Conservation (phyloP, 2,797 vertebrate species). For the Anas bahamensis region DNA sequence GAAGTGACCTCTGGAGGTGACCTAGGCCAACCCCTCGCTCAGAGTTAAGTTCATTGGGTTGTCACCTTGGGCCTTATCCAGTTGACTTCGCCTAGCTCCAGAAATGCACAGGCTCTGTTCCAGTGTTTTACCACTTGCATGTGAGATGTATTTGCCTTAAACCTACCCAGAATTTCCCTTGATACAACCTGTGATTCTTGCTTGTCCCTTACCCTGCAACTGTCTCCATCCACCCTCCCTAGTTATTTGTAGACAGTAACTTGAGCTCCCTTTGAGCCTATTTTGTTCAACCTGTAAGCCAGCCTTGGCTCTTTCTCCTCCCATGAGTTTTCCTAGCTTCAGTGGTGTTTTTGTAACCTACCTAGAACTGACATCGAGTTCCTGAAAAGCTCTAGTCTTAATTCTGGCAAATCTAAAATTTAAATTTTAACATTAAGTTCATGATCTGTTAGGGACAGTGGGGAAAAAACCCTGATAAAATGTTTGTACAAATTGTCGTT, state of each 20-base stretch:
- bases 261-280: background rate
- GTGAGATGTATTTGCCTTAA: background rate
- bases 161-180: background rate
- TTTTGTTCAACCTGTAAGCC: too few species aligned
- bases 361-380: slow-evolving; percentile 37
- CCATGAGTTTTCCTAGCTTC: background rate
- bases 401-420: slow-evolving; percentile 47
- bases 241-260: background rate
- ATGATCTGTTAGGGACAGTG: background rate
- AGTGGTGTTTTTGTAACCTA: background rate
- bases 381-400: slow-evolving; percentile 32
- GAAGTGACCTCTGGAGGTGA: background rate
- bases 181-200: background rate
- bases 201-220: background rate
- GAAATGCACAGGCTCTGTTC: accelerated
- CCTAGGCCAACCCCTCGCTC: background rate
- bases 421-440: slow-evolving; percentile 52
- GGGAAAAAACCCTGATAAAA: background rate
- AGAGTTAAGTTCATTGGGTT: background rate
- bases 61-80: background rate
- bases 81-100: background rate
- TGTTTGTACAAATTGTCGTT: slow-evolving; percentile 22
- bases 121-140: background rate
- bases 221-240: background rate
- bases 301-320: background rate